Evolutionary conservation across 53 echinoderm and acorn worm genomes (phyloP).

Genomic region (Patiria pectinifera): DNA sequence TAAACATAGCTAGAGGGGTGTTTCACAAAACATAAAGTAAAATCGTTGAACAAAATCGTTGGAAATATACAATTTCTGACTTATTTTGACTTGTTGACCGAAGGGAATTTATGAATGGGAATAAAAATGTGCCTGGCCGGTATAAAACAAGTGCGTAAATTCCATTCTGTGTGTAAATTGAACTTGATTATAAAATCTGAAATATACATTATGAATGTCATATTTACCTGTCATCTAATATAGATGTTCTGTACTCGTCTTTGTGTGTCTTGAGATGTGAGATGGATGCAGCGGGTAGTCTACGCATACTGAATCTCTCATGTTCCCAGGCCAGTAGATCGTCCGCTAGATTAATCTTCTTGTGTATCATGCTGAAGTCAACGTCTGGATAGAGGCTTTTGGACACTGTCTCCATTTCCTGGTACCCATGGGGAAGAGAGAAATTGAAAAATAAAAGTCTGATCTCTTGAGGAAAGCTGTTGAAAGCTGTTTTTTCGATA

Average conservation of each 20-base stretch:
- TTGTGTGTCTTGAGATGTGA: constrained; percentile 79
- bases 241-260: constrained; percentile 79
- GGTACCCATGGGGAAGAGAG: not conserved
- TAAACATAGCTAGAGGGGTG: too few relatives aligned
- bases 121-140: too few relatives aligned
- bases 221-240: constrained; percentile 90
- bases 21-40: too few relatives aligned
- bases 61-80: too few relatives aligned
- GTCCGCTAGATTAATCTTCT: constrained; percentile 97
- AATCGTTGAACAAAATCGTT: too few relatives aligned
- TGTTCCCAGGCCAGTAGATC: constrained; percentile 99
- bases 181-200: too few relatives aligned
- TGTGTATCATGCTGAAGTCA: constrained; percentile 95
- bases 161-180: too few relatives aligned
- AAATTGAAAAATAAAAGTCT: not conserved
- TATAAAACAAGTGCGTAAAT: too few relatives aligned
- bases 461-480: too few relatives aligned
- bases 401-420: constrained; percentile 81
- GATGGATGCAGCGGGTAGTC: constrained; percentile 88
- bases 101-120: too few relatives aligned
- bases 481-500: too few relatives aligned
- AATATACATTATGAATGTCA: not conserved
- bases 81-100: too few relatives aligned
- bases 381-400: constrained; percentile 79
- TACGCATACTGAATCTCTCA: constrained; percentile 93